A percentile compares a stretch with the other conserved stretches of the same genome.
Evolutionary conservation across 2,113 vertebrate genomes (phyloP).

Genomic region (Ochotona princeps): DNA sequence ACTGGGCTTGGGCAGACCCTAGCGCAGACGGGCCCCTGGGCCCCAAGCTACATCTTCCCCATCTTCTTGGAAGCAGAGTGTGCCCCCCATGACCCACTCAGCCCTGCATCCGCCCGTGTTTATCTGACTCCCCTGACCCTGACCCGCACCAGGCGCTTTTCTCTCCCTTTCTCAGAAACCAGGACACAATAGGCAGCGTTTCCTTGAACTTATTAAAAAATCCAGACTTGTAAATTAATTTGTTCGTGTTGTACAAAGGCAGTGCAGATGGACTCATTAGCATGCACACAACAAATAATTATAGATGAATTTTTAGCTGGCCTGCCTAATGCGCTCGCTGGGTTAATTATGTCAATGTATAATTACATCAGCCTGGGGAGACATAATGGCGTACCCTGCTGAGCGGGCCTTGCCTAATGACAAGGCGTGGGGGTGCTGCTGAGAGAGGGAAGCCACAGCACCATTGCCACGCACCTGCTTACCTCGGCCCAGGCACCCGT

Average conservation of each 20-base stretch:
- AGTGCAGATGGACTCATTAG: slow-evolving; percentile 99
- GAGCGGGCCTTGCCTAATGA: slow-evolving; percentile 96
- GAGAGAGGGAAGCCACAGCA: slow-evolving; percentile 91
- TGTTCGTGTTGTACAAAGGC: slow-evolving; percentile 99
- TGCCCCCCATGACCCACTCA: rapidly evolving
- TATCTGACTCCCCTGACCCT: slow-evolving; percentile 81
- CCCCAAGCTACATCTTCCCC: background rate
- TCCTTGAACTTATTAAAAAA: slow-evolving; percentile 91
- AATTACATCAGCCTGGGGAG: slow-evolving; percentile 99
- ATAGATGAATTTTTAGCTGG: slow-evolving; percentile 97
- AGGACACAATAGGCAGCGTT: slow-evolving; percentile 86
- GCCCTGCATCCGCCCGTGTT: slow-evolving; percentile 56
- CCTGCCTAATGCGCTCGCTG: slow-evolving; percentile 99
- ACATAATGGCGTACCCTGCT: slow-evolving; percentile 95
- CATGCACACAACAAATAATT: slow-evolving; percentile 99
- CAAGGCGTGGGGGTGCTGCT: slow-evolving; percentile 92
- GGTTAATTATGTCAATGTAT: slow-evolving; percentile 99
- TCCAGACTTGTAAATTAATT: slow-evolving; percentile 99
- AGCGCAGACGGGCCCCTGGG: rapidly evolving
- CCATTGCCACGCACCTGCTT: slow-evolving; percentile 93
- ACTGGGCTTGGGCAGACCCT: background rate
- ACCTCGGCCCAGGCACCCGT: slow-evolving; percentile 86
- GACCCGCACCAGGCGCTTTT: slow-evolving; percentile 49
- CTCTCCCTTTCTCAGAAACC: slow-evolving; percentile 78
- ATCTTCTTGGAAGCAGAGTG: background rate